Conservation (phyloP, 1,140 invertebrate species). For the Drosophila azteca region DNA sequence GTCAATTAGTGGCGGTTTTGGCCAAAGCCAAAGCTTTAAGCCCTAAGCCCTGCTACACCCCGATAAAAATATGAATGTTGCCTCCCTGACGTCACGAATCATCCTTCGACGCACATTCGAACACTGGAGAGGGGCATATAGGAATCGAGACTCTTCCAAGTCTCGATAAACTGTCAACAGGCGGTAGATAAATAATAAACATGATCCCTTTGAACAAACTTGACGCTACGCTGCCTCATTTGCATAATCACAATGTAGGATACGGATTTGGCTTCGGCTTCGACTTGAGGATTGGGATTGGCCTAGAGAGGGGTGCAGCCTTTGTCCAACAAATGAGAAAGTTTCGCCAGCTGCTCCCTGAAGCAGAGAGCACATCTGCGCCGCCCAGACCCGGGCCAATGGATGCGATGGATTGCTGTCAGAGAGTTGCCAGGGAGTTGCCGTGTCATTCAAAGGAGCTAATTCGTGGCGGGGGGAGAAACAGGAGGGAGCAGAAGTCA, state of each 20-base stretch:
- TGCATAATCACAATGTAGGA: slow-evolving; percentile 73
- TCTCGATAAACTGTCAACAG: slow-evolving; percentile 70
- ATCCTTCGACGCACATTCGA: slow-evolving; percentile 26
- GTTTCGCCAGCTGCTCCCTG: slow-evolving; percentile 44
- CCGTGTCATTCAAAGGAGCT: slow-evolving; percentile 22
- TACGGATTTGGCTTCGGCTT: slow-evolving; percentile 19
- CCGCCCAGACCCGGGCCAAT: too few relatives aligned
- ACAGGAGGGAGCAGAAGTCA: background rate
- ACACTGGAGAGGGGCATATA: slow-evolving; percentile 30
- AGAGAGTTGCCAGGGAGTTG: slow-evolving; percentile 44
- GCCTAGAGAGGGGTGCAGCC: slow-evolving; percentile 9
- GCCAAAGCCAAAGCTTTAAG: slow-evolving; percentile 51
- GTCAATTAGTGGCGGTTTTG: slow-evolving; percentile 74
- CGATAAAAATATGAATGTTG: slow-evolving; percentile 1
- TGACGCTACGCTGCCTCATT: slow-evolving; percentile 61
- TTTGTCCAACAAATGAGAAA: slow-evolving; percentile 44
- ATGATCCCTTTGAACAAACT: slow-evolving; percentile 75
- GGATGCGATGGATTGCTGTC: slow-evolving; percentile 21
- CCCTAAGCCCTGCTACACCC: slow-evolving; percentile 1
- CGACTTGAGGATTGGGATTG: background rate
- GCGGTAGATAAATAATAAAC: slow-evolving; percentile 79
- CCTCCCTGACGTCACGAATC: slow-evolving; percentile 64
- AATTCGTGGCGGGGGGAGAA: slow-evolving; percentile 13
- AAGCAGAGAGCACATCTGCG: slow-evolving; percentile 1
- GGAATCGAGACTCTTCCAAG: slow-evolving; percentile 42